Base-by-base conservation (phyloP, 2,888 invertebrate genomes). In the Thymelicus lineola region DNA sequence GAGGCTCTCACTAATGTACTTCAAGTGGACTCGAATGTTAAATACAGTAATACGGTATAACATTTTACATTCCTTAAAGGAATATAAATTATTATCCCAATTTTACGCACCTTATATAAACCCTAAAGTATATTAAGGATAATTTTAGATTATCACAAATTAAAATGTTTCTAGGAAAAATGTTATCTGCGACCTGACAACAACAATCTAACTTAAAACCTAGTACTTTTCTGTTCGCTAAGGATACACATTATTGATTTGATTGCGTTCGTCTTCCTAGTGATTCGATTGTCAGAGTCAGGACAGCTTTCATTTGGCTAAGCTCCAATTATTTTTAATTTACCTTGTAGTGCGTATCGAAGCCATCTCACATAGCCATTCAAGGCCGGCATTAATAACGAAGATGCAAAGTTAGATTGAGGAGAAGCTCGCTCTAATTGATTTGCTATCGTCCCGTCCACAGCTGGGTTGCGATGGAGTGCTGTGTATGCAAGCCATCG, bases 401-500 rank as follows among this genome's bases (percentile, higher is more conserved):
- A 7, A 17, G 63, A 63, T 20, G 58, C 58, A 38, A 58, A 63
- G 46, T 71, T 69, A 53, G 60, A 57, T 36, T 57, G 68, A 35
- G 17, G 36, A 68, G 45, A 36, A 68, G 62, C 62, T 62, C 46
- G 46, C 28, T 62, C 55, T 76, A 80, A 85, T 82, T 80, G 78
- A 83, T 86, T 83, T 83, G 83, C 81, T 75, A 82, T 28, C 28
- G 28, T 28, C 28, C 28, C 28, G 28, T 28, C 71, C 64, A 15
- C 62, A 69, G 69, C 50, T 63, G 69, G 57, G 62, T 57, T 62
- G 55, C 57, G 46, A 55, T 38, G 42, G 55, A 45, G 62, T 46
- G 57, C 45, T 71, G 74, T 74, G 82, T 82, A 86, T 86, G 83
- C 82, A 82, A 86, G 85, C 78, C 79, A 78, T 81, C 77, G 75